These are phyloP conservation scores for Limnodromus scolopaceus DNA, from an alignment of 2,797 vertebrate genomes.

Conservation along the genomic window DNA sequence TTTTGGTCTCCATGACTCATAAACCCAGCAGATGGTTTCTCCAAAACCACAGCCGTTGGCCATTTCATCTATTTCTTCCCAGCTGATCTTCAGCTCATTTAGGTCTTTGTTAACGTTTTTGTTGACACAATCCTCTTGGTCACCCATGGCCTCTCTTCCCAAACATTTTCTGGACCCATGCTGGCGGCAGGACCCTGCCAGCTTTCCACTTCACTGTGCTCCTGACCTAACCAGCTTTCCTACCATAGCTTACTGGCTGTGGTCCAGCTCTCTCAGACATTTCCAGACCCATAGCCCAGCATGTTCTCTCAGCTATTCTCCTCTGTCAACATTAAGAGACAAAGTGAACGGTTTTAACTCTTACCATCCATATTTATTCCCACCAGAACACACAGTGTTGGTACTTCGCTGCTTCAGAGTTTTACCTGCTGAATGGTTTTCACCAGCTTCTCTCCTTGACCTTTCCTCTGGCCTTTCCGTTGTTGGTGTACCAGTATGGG, in stretches of 20 bases:
- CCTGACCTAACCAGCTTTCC: neutral
- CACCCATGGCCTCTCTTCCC: neutral
- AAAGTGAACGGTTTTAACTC: neutral
- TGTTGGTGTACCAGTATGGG: rapidly evolving
- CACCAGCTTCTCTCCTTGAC: neutral
- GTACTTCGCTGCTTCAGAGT: rapidly evolving
- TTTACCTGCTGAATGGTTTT: neutral
- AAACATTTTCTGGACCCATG: neutral
- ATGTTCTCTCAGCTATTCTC: neutral
- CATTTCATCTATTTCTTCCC: neutral
- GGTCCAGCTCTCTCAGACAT: neutral
- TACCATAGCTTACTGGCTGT: neutral
- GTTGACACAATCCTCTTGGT: slow-evolving; percentile 28
- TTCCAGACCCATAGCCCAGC: neutral
- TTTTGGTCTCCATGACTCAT: slow-evolving; percentile 10
- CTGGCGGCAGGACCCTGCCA: neutral
- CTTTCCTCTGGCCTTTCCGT: neutral
- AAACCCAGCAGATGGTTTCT: neutral
- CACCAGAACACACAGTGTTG: neutral
- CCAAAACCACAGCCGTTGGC: neutral
- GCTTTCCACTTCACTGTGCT: neutral
- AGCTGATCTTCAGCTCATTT: slow-evolving; percentile 2
- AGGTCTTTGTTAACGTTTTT: neutral
- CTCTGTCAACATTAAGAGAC: neutral
- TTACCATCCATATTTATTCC: neutral